A percentile compares a stretch with the other conserved stretches of the same genome.
phyloP scores from a whole-genome alignment of 2,888 invertebrate genomes.

The Eilema depressum region DNA sequence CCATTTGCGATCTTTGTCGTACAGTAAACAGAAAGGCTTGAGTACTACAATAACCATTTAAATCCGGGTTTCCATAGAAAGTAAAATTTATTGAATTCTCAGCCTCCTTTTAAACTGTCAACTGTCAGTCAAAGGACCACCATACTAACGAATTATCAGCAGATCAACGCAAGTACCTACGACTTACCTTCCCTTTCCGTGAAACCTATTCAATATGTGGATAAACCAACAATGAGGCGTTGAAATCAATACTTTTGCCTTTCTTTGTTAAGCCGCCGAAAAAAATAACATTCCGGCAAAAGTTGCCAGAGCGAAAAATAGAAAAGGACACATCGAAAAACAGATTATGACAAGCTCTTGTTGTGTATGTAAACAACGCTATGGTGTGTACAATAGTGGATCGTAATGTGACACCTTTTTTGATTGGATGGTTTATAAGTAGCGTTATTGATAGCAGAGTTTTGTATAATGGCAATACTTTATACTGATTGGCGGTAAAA shows the following conservation, averaged over 20 bases:
- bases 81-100: slow-evolving; percentile 68
- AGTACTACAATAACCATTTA: slow-evolving; percentile 43
- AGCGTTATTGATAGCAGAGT: slow-evolving; percentile 77
- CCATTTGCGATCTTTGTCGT: slow-evolving; percentile 44
- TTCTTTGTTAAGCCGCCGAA: slow-evolving; percentile 59
- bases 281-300: slow-evolving; percentile 71
- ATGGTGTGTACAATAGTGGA: slow-evolving; percentile 68
- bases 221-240: slow-evolving; percentile 84
- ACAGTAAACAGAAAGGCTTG: slow-evolving; percentile 38
- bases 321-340: slow-evolving; percentile 80
- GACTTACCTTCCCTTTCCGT: slow-evolving; percentile 77
- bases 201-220: slow-evolving; percentile 74
- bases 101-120: slow-evolving; percentile 71
- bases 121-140: slow-evolving; percentile 77
- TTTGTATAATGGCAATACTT: slow-evolving; percentile 71
- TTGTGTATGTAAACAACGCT: slow-evolving; percentile 85
- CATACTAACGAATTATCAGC: slow-evolving; percentile 70
- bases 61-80: slow-evolving; percentile 61
- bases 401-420: slow-evolving; percentile 84
- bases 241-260: slow-evolving; percentile 80
- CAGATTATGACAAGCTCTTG: slow-evolving; percentile 86
- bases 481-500: slow-evolving; percentile 71
- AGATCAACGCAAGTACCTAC: slow-evolving; percentile 68
- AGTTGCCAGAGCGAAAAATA: slow-evolving; percentile 82
- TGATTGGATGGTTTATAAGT: slow-evolving; percentile 78